These are phyloP conservation scores for Chironomus riparius DNA, from an alignment of 2,888 invertebrate genomes.

Conservation along the genomic window DNA sequence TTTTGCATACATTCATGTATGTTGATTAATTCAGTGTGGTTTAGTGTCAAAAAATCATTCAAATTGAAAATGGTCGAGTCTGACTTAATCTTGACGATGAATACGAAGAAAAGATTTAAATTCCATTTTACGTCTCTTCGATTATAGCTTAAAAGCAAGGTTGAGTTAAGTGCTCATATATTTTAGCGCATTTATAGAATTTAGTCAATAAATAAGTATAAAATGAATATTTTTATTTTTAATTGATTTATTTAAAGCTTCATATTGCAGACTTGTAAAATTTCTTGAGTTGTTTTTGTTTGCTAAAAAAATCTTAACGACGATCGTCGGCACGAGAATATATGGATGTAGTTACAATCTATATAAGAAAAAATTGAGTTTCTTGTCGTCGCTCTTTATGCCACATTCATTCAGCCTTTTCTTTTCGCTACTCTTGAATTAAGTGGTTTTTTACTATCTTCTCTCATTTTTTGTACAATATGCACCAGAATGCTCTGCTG, in stretches of 20 bases:
- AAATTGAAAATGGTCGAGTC: not conserved
- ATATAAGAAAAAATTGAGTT: not conserved
- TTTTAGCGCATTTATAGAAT: not conserved
- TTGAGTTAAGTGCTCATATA: not conserved
- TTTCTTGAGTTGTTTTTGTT: not conserved
- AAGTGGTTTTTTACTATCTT: not conserved
- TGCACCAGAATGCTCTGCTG: not conserved
- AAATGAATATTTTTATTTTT: too few relatives aligned
- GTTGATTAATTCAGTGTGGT: conserved; percentile 6
- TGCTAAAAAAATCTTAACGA: not conserved
- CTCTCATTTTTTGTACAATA: not conserved
- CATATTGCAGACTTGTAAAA: not conserved
- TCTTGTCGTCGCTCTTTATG: not conserved
- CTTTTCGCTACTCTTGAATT: not conserved
- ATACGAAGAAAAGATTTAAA: too few relatives aligned
- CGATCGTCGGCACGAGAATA: not conserved
- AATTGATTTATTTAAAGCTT: not conserved
- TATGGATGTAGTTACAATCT: not conserved
- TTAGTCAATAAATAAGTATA: not conserved
- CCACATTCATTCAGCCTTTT: not conserved
- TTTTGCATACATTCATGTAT: not conserved
- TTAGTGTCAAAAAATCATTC: conserved; percentile 2
- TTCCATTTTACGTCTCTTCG: not conserved
- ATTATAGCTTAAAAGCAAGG: not conserved
- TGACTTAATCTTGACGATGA: not conserved